Evolutionary conservation across 1,140 invertebrate species (phyloP), one percentile per base, ranked within the genome.

Genomic region (Tribolium madens): DNA sequence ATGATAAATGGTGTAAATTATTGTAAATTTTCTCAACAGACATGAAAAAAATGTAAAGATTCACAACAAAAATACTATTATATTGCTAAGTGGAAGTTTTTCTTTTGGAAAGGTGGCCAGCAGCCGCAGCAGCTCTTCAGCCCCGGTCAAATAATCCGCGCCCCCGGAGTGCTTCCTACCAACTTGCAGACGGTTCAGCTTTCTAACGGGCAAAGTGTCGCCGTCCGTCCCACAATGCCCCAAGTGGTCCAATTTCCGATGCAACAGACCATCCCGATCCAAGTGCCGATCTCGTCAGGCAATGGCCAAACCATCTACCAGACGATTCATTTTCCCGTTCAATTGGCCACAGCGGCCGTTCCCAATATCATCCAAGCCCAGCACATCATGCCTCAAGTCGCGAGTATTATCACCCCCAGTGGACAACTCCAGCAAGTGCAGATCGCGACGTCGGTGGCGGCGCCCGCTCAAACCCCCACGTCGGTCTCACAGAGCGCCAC

Each of bases 271-370:
- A 94, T 98, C 48, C 95, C 96, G 0, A 94, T 98, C 10, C 96
- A 97, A 87, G 93, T 97, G 46, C 96, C 97, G 0, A 95, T 98
- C 71, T 94, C 95, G 75, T 92, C 94, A 4, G 91, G 91, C 12
- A 94, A 94, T 86, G 97, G 97, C 0, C 96, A 98, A 86, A 97
- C 96, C 0, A 91, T 97, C 69, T 96, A 96, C 84, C 96, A 98
- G 84, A 97, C 96, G 0, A 92, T 97, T 0, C 96, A 98, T 86
- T 92, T 98, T 81, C 96, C 96, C 0, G 89, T 97, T 14, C 95
- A 96, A 86, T 88, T 93, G 0, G 87, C 94, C 1, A 86, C 89
- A 5, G 79, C 84, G 82, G 87, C 82, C 76, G 84, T 89, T 82
- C 91, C 85, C 79, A 89, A 84, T 85, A 90, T 88, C 83, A 89